Percentiles rank a stretch among this genome's conserved stretches.
These are phyloP conservation scores for Clarias pachynema DNA, from an alignment of 2,797 vertebrate genomes.

Conservation along the genomic window DNA sequence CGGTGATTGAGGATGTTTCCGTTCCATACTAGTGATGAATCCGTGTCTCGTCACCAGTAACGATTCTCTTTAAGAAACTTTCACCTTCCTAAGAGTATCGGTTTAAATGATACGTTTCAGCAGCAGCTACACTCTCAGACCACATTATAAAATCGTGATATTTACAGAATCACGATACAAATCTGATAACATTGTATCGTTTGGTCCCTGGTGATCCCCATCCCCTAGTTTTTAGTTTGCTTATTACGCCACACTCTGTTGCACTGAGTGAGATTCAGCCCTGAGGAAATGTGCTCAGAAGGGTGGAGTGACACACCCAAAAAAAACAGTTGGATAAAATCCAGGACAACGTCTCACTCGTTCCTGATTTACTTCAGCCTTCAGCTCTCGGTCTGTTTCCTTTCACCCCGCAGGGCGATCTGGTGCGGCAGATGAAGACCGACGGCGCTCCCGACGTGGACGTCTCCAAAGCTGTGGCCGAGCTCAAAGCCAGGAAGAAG, in stretches of 20 bases:
- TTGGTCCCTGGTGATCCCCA: too few species aligned
- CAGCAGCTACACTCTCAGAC: too few species aligned
- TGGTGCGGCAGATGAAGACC: constrained; percentile 91
- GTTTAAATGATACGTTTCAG: too few species aligned
- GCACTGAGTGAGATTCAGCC: neutral
- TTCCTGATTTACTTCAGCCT: neutral
- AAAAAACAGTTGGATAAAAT: too few species aligned
- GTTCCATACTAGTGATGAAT: too few species aligned
- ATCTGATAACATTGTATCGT: too few species aligned
- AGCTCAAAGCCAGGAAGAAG: constrained; percentile 92
- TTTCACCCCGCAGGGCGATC: constrained; percentile 82
- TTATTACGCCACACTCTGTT: neutral
- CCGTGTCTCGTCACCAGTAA: too few species aligned
- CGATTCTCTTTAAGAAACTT: too few species aligned
- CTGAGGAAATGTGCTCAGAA: neutral
- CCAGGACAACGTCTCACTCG: neutral
- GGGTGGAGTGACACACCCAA: neutral
- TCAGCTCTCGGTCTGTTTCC: constrained; percentile 2
- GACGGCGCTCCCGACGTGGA: constrained; percentile 91
- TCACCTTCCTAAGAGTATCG: too few species aligned
- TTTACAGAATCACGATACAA: too few species aligned
- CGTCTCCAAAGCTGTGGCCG: constrained; percentile 91
- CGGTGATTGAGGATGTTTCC: too few species aligned
- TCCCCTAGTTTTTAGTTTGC: neutral
- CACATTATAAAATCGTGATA: too few species aligned